Evolutionary conservation across 2,888 invertebrate genomes (phyloP), one percentile per base, ranked within the genome.

Genomic region (Idaea biselata): DNA sequence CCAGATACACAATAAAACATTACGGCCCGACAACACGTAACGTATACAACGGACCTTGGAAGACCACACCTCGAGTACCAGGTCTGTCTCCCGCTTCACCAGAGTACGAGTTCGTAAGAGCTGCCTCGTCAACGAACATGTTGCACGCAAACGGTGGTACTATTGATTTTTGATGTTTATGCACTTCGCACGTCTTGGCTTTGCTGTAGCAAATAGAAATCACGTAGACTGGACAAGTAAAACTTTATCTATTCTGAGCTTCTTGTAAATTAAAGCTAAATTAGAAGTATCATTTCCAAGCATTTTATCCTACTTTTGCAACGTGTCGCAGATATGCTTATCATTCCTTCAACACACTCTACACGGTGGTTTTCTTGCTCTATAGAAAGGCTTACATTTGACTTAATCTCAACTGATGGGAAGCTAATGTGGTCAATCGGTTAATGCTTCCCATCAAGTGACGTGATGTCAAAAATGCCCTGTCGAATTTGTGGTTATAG

Each of bases 131-230:
- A 2, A 77, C 81, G 4, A 16, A 17, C 14, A 18, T 67, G 33
- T 69, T 84, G 56, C 85, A 84, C 62, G 71, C 80, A 63, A 79
- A 87, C 73, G 89, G 88, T 85, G 91, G 86, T 87, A 88, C 85
- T 88, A 84, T 83, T 88, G 87, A 78, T 82, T 67, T 82, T 61
- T 61, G 73, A 74, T 69, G 67, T 63, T 56, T 56, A 70, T 68
- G 83, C 87, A 84, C 81, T 72, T 67, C 14, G 44, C 58, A 68
- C 71, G 73, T 67, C 60, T 65, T 66, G 16, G 60, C 65, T 69
- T 16, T 16, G 8, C 55, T 55, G 55, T 11, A 55, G 55, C 17
- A 55, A 14, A 32, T 32, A 6, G n/a, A 6, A 6, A 33, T 33
- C 7, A 33, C 6, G 11, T 44, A 44, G 44, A 44, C 11, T 44